These are phyloP conservation scores for Agrilus biguttatus DNA, from an alignment of 2,888 invertebrate species.

Conservation along the genomic window DNA sequence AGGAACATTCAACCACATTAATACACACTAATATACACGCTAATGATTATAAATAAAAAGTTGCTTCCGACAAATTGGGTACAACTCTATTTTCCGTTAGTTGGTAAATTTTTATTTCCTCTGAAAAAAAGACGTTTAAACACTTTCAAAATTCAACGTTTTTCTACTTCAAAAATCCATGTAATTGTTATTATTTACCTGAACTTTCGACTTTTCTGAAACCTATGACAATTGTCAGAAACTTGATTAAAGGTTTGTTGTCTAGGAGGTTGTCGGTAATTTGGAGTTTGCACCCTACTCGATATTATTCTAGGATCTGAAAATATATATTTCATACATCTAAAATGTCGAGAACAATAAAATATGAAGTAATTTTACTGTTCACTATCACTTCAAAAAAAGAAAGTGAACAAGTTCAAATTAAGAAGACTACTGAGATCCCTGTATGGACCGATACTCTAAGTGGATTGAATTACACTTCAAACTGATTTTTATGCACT, in stretches of 20 bases:
- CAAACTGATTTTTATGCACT: no score
- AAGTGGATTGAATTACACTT: no score
- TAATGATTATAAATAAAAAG: constrained; percentile 5
- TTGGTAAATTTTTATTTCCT: constrained; percentile 22
- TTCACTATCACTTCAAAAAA: no score
- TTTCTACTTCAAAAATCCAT: constrained; percentile 1
- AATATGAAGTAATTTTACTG: no score
- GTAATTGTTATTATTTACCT: constrained; percentile 15
- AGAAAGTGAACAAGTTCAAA: no score
- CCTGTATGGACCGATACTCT: no score
- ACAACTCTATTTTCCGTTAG: constrained; percentile 18
- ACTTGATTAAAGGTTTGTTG: constrained; percentile 13
- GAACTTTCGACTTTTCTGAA: constrained; percentile 19
- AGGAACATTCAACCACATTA: constrained; percentile 16
- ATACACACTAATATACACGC: constrained; percentile 14
- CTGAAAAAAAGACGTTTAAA: constrained; percentile 12
- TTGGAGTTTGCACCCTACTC: constrained; percentile 22
- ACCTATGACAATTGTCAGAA: constrained; percentile 12
- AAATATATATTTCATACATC: constrained; percentile 6
- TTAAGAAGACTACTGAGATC: no score
- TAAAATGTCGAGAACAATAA: background rate
- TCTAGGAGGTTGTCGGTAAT: constrained; percentile 20
- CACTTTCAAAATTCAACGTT: background rate
- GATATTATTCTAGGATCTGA: constrained; percentile 22
- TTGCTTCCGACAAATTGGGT: constrained; percentile 1